A percentile compares a stretch with the other conserved stretches of the same genome.
phyloP scores from a whole-genome alignment of 2,888 invertebrate genomes.

The Exocentrus adspersus region DNA sequence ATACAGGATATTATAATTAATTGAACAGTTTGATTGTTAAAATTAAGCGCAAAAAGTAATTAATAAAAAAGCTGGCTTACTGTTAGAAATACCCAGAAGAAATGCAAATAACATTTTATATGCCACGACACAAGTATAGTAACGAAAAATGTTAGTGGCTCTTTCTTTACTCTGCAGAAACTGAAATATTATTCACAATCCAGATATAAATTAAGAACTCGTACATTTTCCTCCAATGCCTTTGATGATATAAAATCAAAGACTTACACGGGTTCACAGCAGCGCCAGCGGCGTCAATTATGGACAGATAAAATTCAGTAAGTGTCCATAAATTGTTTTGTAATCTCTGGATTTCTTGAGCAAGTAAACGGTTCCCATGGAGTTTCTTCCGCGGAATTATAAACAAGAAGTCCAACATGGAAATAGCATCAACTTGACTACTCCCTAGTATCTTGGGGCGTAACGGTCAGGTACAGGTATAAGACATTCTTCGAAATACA shows the following conservation, averaged over 20 bases:
- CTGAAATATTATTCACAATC: slow-evolving; percentile 16
- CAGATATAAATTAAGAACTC: too few relatives aligned
- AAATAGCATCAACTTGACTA: slow-evolving; percentile 40
- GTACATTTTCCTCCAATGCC: slow-evolving; percentile 1
- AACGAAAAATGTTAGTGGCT: too few relatives aligned
- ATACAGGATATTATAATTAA: too few relatives aligned
- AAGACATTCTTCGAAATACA: slow-evolving; percentile 41
- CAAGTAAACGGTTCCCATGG: slow-evolving; percentile 50
- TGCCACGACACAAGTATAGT: too few relatives aligned
- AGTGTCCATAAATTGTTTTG: slow-evolving; percentile 47
- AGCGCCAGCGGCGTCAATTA: slow-evolving; percentile 37
- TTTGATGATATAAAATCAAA: slow-evolving; percentile 18
- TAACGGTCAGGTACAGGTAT: slow-evolving; percentile 42
- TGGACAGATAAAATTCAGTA: slow-evolving; percentile 38
- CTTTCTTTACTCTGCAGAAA: slow-evolving; percentile 8
- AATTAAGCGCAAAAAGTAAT: not conserved
- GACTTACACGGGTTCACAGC: slow-evolving; percentile 17
- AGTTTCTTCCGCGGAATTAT: slow-evolving; percentile 50
- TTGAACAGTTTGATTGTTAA: too few relatives aligned
- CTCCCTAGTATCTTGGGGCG: slow-evolving; percentile 40
- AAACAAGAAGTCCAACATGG: slow-evolving; percentile 51
- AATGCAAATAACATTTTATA: too few relatives aligned
- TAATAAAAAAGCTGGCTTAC: too few relatives aligned
- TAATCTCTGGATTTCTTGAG: slow-evolving; percentile 46
- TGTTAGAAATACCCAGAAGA: too few relatives aligned